Percentiles rank a stretch among this genome's conserved stretches.
Evolutionary conservation across 2,797 vertebrate species (phyloP).

Genomic region (Sparus aurata): DNA sequence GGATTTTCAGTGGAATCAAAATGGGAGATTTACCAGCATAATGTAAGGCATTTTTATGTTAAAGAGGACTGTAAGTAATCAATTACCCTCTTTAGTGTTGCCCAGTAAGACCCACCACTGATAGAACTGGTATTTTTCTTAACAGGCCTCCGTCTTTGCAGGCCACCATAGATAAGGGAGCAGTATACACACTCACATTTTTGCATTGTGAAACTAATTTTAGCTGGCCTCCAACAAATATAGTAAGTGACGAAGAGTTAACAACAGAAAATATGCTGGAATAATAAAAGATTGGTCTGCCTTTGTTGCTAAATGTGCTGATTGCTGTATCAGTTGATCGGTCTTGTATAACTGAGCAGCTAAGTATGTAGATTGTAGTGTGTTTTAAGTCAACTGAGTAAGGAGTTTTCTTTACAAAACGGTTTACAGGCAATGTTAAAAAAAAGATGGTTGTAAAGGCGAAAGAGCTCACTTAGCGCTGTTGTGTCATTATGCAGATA

Average conservation of each 20-base stretch:
- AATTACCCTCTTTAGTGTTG: neutral
- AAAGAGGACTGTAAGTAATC: constrained; percentile 23
- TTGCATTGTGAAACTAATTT: neutral
- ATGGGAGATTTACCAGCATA: neutral
- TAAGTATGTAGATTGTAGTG: neutral
- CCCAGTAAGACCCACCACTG: neutral
- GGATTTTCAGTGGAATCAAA: constrained; percentile 2
- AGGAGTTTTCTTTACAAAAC: neutral
- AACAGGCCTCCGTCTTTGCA: neutral
- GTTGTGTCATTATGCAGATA: neutral
- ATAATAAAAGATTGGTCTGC: neutral
- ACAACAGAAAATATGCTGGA: neutral
- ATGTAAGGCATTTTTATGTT: constrained; percentile 22
- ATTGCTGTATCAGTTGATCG: neutral
- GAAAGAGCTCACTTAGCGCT: neutral
- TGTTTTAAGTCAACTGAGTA: neutral
- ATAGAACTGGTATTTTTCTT: neutral
- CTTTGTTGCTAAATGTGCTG: neutral
- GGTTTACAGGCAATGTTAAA: neutral
- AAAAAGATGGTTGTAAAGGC: neutral
- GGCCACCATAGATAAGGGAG: neutral
- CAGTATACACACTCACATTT: neutral
- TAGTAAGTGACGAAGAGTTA: neutral
- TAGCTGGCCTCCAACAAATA: neutral
- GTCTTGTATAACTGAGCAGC: neutral